These are phyloP conservation scores for Charanyca ferruginea DNA, from an alignment of 2,888 invertebrate species.

Conservation along the genomic window DNA sequence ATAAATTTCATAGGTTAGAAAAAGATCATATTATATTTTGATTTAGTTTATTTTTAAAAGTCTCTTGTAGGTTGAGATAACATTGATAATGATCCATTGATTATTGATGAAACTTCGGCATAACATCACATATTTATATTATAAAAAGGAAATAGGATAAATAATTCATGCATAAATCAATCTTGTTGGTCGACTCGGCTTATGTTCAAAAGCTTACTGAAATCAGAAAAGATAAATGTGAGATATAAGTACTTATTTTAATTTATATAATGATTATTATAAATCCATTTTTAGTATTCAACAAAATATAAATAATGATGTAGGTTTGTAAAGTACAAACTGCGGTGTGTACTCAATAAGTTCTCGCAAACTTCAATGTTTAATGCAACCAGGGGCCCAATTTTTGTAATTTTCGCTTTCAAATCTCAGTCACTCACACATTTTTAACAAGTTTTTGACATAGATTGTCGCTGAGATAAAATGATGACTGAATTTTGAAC, in stretches of 20 bases:
- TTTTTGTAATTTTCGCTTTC: too few species aligned
- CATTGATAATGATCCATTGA: background rate
- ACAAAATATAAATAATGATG: too few species aligned
- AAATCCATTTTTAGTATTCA: too few species aligned
- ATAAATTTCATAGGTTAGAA: background rate
- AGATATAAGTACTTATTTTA: background rate
- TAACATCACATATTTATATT: constrained; percentile 25
- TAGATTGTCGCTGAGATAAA: too few species aligned
- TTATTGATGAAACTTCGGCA: constrained; percentile 15
- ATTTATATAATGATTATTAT: background rate
- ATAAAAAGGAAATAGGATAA: constrained; percentile 1
- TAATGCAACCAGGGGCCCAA: too few species aligned
- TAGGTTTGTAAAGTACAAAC: too few species aligned
- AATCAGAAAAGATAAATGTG: constrained; percentile 9
- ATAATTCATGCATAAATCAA: background rate
- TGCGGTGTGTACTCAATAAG: too few species aligned
- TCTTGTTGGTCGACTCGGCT: background rate
- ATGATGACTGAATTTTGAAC: too few species aligned
- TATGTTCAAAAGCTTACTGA: constrained; percentile 28
- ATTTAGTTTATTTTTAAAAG: background rate
- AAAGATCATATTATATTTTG: background rate
- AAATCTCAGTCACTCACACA: too few species aligned
- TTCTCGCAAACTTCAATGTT: too few species aligned
- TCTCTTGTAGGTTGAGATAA: background rate
- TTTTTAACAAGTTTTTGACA: too few species aligned